Percentiles rank a stretch among this genome's conserved stretches.
Evolutionary conservation across 2,888 invertebrate genomes (phyloP).

Genomic region (Halictus quadricinctus): DNA sequence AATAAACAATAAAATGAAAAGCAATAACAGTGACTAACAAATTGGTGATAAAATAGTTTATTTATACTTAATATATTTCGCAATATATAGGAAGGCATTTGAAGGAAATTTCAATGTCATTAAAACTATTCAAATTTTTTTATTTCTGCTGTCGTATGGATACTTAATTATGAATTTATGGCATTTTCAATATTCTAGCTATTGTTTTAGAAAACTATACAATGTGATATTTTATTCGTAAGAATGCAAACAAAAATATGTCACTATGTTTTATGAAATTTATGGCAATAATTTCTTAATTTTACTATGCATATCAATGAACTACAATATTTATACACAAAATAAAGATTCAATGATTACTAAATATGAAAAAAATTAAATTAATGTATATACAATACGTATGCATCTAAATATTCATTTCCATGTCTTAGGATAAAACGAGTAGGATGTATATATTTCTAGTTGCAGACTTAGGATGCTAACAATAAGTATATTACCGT

Average conservation of each 20-base stretch:
- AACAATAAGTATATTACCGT: neutral
- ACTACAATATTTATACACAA: conserved; percentile 50
- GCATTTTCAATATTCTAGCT: conserved; percentile 28
- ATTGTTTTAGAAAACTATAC: conserved; percentile 40
- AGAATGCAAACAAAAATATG: conserved; percentile 48
- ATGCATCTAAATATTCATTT: conserved; percentile 51
- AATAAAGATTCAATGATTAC: conserved; percentile 58
- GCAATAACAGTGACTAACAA: conserved; percentile 3
- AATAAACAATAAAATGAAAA: neutral
- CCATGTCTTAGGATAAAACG: conserved; percentile 42
- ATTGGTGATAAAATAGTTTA: neutral
- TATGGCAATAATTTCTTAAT: conserved; percentile 38
- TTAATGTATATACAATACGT: conserved; percentile 16
- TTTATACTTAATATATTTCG: neutral
- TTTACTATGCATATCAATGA: conserved; percentile 18
- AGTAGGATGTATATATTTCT: neutral
- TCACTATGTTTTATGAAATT: conserved; percentile 31
- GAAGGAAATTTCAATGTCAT: conserved; percentile 4
- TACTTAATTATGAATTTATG: conserved; percentile 40
- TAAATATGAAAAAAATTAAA: conserved; percentile 44
- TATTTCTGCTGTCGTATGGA: conserved; percentile 3
- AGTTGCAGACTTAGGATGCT: neutral
- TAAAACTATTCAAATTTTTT: conserved; percentile 29
- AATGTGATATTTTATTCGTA: conserved; percentile 29
- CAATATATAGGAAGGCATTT: conserved; percentile 18